Evolutionary conservation across 1,140 invertebrate genomes (phyloP).

Genomic region (Drosophila seguyi): DNA sequence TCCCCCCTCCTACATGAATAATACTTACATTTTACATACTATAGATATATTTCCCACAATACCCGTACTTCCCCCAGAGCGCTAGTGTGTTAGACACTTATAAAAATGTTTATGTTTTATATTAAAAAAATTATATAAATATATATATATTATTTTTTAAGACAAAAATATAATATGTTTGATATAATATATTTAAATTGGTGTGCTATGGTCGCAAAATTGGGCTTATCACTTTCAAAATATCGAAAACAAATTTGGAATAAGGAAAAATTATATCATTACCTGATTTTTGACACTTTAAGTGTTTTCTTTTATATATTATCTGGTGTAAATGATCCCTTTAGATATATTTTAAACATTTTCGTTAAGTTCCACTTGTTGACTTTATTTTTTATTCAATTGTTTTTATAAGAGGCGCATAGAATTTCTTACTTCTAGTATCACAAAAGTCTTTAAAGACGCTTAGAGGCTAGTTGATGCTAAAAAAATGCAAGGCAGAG

Average conservation of each 20-base stretch:
- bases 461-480: constrained; percentile 44
- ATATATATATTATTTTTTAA: too few species aligned
- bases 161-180: too few species aligned
- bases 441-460: constrained; percentile 46
- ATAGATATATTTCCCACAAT: background rate
- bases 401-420: constrained; percentile 12
- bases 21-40: background rate
- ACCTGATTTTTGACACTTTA: too few species aligned
- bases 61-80: background rate
- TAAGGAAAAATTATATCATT: too few species aligned
- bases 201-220: too few species aligned
- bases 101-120: background rate
- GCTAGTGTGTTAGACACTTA: background rate
- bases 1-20: background rate
- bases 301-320: background rate
- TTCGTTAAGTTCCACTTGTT: background rate
- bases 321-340: too few species aligned
- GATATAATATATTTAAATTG: too few species aligned
- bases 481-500: constrained; percentile 58
- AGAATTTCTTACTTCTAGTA: constrained; percentile 50
- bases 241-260: too few species aligned
- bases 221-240: too few species aligned
- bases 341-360: too few species aligned
- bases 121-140: too few species aligned
- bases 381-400: constrained; percentile 26